A percentile compares a stretch with the other conserved stretches of the same genome.
phyloP scores from a whole-genome alignment of 1,140 invertebrate genomes.

The Chrysomallon squamiferum region DNA sequence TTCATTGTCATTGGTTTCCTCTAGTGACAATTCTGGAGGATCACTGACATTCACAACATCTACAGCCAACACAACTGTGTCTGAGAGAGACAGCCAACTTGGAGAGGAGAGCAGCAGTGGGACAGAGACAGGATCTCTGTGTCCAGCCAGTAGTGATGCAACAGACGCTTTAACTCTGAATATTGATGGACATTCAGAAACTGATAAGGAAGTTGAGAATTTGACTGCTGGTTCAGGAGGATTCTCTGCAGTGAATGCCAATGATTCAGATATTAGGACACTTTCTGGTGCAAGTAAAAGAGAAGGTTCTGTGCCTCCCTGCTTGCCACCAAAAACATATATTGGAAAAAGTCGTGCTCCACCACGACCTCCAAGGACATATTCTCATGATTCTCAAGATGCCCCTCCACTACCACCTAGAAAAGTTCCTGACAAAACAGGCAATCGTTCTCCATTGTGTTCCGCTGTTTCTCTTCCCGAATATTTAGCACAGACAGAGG shows the following conservation, averaged over 20 bases:
- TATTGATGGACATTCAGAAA: neutral
- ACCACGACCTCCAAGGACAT: slow-evolving; percentile 16
- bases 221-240: neutral
- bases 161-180: neutral
- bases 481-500: neutral
- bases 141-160: neutral
- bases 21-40: slow-evolving; percentile 27
- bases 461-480: no score
- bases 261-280: neutral
- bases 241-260: neutral
- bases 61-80: neutral
- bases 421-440: slow-evolving; percentile 9
- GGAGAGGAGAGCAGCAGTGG: neutral
- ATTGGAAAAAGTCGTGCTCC: slow-evolving; percentile 24
- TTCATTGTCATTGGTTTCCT: slow-evolving; percentile 20
- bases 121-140: neutral
- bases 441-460: no score
- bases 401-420: slow-evolving; percentile 47
- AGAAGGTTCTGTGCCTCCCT: slow-evolving; percentile 33
- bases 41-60: slow-evolving; percentile 18
- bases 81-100: slow-evolving; percentile 1
- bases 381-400: slow-evolving; percentile 34
- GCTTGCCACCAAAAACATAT: slow-evolving; percentile 53
- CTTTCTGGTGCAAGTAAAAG: neutral
- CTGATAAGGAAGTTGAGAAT: neutral